Conservation (phyloP, 2,888 invertebrate genomes). For the Cantharis nigra region DNA sequence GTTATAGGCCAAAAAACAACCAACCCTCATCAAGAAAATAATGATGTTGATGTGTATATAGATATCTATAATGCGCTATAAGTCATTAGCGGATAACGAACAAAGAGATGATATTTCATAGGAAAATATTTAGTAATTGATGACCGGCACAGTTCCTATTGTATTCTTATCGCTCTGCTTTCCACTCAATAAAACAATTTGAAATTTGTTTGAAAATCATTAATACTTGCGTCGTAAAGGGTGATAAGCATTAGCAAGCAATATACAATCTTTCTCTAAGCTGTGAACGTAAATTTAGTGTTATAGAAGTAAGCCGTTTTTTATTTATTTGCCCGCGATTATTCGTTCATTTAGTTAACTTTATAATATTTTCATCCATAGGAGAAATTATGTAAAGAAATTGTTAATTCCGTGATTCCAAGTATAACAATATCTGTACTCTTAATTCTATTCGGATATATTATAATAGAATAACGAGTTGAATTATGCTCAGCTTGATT, state of each 20-base stretch:
- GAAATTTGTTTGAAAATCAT: conserved; percentile 42
- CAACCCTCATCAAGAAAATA: not conserved
- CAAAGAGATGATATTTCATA: conserved; percentile 20
- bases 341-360: not conserved
- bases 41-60: conserved; percentile 4
- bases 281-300: not conserved
- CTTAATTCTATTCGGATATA: too few relatives aligned
- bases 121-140: conserved; percentile 27
- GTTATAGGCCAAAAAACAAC: not conserved
- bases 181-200: conserved; percentile 56
- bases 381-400: not conserved
- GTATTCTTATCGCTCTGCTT: conserved; percentile 51
- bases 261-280: not conserved
- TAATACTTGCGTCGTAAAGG: conserved; percentile 21
- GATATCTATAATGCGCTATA: conserved; percentile 3
- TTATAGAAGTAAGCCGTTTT: not conserved
- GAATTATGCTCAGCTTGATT: too few relatives aligned
- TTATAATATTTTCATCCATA: not conserved
- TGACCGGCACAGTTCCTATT: conserved; percentile 25
- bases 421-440: too few relatives aligned
- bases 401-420: not conserved
- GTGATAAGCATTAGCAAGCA: not conserved
- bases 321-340: not conserved
- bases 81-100: conserved; percentile 26
- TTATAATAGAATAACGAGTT: too few relatives aligned